These are phyloP conservation scores for Penaeus chinensis DNA, from an alignment of 1,140 invertebrate genomes.

Conservation along the genomic window DNA sequence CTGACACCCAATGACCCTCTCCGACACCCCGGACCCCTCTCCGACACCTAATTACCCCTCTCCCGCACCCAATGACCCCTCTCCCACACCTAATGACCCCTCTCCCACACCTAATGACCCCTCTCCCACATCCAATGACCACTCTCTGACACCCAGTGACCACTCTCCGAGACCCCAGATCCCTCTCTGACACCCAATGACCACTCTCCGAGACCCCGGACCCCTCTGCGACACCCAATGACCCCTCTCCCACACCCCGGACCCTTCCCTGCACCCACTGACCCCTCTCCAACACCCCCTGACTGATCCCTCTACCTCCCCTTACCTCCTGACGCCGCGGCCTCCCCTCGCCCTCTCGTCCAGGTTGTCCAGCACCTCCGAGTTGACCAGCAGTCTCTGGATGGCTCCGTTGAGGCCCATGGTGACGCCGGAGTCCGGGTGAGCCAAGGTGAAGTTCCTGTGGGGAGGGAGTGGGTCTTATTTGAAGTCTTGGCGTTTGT, in stretches of 20 bases:
- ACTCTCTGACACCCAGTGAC: no score
- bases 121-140: no score
- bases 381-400: slow-evolving; percentile 86
- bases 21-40: no score
- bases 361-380: slow-evolving; percentile 73
- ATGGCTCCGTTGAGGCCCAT: slow-evolving; percentile 85
- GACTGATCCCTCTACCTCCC: slow-evolving; percentile 52
- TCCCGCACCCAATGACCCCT: no score
- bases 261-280: not conserved
- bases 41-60: no score
- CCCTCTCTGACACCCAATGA: not conserved
- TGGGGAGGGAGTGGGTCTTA: not conserved
- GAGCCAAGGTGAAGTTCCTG: slow-evolving; percentile 77
- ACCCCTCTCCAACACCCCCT: not conserved
- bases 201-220: not conserved
- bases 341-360: slow-evolving; percentile 67
- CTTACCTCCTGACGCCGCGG: slow-evolving; percentile 74
- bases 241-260: not conserved
- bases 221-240: no score
- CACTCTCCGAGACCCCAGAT: no score
- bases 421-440: slow-evolving; percentile 78
- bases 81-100: no score
- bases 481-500: no score
- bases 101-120: no score
- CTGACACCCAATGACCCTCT: no score